Evolutionary conservation across 2,113 vertebrate genomes (phyloP), one percentile per base, ranked within the genome.

Genomic region (Oryzias celebensis): DNA sequence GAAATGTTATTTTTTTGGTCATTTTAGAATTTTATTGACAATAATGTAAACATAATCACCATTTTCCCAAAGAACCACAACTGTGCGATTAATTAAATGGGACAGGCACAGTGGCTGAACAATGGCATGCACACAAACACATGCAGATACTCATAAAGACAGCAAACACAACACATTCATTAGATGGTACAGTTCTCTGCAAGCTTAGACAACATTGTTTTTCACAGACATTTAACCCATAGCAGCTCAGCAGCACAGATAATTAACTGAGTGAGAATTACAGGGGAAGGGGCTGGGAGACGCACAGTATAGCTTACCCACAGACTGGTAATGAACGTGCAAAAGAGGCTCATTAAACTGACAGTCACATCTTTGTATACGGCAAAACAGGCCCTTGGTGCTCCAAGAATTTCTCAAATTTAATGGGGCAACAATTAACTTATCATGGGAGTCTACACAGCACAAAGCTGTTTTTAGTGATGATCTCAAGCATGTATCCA

Each of bases 211-310:
- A 85, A 78, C 78, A 82, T 86, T 83, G 78, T 64, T 46, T 5
- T 74, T 70, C 73, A 83, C 63, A 75, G 76, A 78, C 68, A 63
- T 75, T 79, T 79, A 65, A 67, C 56, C 20, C 10, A 52, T 79
- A 77, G 80, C 68, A 78, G 59, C 72, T 86, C 83, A 78, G 80
- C 83, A 83, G 52, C 75, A 83, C 80, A 67, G 75, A 73, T 88
- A 80, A 88, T 87, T 84, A 83, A 84, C 62, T 68, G 58, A 4
- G 4, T 20, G 52, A 68, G 69, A 85, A 80, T 79, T 87, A 81
- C 72, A 82, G 74, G 45, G 75, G 62, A 54, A 58, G 59, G 69
- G 48, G 36, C 58, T 52, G 41, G 59, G 76, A 69, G 47, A 59
- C 73, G 73, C 58, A 64, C 14, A 14, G 54, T 48, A 52, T 62